Conservation (phyloP, 92 coral and sea anemone species). For the Hydrozoanthus gracilis region DNA sequence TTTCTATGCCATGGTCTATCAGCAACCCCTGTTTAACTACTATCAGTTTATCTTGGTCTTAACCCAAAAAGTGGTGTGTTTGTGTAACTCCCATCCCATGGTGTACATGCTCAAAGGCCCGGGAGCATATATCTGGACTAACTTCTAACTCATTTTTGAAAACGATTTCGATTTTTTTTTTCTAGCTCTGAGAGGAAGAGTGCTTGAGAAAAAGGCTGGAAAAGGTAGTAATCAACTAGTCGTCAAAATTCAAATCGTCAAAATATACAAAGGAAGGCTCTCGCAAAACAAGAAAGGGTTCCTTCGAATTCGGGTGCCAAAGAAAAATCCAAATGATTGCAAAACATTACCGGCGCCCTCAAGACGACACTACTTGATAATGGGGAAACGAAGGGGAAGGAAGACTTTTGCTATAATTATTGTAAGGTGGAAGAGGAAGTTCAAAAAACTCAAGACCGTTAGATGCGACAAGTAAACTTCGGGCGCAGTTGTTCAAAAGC, state of each 20-base stretch:
- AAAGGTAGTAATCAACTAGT: not conserved
- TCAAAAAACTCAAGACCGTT: not conserved
- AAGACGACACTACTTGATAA: slow-evolving; percentile 26
- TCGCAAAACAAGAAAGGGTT: slow-evolving; percentile 10
- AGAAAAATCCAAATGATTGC: not conserved
- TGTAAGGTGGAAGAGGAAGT: slow-evolving; percentile 14
- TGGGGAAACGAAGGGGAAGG: slow-evolving; percentile 12
- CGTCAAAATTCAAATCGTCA: slow-evolving; percentile 1
- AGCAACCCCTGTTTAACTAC: too few relatives aligned
- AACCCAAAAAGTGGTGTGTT: too few relatives aligned
- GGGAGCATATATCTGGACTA: not conserved
- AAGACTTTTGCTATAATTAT: slow-evolving; percentile 6
- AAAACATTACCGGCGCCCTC: not conserved
- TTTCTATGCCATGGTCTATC: too few relatives aligned
- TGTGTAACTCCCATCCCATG: too few relatives aligned
- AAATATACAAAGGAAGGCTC: slow-evolving; percentile 20
- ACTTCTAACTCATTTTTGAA: not conserved
- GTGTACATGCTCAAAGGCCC: too few relatives aligned
- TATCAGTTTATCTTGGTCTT: too few relatives aligned
- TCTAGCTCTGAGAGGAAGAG: slow-evolving; percentile 20
- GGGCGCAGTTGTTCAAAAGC: too few relatives aligned
- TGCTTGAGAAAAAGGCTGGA: slow-evolving; percentile 13
- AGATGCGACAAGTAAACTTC: not conserved
- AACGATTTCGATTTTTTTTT: not conserved
- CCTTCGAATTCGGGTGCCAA: slow-evolving; percentile 12